A percentile compares a stretch with the other conserved stretches of the same genome.
Conservation (phyloP, 2,888 invertebrate genomes). For the Hoplodrina blanda region DNA sequence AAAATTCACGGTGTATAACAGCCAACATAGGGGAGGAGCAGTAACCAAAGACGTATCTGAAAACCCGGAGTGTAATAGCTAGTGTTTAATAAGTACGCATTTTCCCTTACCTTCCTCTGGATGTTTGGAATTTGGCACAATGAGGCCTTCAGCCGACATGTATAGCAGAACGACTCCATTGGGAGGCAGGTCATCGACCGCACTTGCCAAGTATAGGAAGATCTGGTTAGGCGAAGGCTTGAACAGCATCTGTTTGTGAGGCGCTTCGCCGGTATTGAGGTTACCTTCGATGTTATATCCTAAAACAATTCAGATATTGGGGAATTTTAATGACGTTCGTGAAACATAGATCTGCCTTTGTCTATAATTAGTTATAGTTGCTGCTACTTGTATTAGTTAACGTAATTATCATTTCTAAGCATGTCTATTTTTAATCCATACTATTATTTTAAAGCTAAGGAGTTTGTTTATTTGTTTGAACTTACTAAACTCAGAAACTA, state of each 20-base stretch:
- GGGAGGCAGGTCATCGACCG: constrained; percentile 97
- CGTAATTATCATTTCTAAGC: too few relatives aligned
- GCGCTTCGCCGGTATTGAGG: constrained; percentile 90
- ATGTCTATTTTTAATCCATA: too few relatives aligned
- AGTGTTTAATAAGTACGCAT: neutral
- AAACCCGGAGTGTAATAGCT: too few relatives aligned
- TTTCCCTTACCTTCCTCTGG: constrained; percentile 95
- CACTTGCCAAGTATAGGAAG: constrained; percentile 97
- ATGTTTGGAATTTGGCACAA: constrained; percentile 94
- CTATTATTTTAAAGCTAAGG: too few relatives aligned
- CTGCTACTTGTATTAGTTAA: too few relatives aligned
- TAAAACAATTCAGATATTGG: constrained; percentile 49
- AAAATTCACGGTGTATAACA: too few relatives aligned
- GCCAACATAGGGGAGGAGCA: too few relatives aligned
- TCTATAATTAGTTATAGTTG: too few relatives aligned
- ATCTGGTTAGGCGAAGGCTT: constrained; percentile 98
- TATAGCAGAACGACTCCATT: constrained; percentile 97
- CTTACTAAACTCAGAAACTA: too few relatives aligned
- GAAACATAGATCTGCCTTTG: too few relatives aligned
- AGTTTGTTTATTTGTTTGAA: too few relatives aligned
- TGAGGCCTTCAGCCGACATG: constrained; percentile 97
- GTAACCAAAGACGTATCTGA: too few relatives aligned
- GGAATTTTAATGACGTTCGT: neutral
- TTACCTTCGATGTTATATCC: constrained; percentile 59
- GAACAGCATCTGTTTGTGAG: constrained; percentile 98